phyloP scores from a whole-genome alignment of 1,140 invertebrate species.

The Eufriesea mexicana region DNA sequence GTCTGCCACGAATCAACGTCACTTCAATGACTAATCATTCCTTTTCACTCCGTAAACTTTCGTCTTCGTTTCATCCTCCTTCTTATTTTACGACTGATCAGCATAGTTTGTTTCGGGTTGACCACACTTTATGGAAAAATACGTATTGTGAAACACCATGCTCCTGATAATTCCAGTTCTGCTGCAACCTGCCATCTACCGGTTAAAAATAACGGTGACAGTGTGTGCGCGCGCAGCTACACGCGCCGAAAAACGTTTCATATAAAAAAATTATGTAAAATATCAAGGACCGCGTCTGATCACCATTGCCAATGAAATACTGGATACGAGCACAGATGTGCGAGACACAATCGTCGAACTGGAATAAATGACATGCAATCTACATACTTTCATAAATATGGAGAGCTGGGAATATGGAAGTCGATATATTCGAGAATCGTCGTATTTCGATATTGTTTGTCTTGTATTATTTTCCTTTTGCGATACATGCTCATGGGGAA shows the following conservation, averaged over 20 bases:
- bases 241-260: conserved; percentile 14
- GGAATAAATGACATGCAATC: conserved; percentile 21
- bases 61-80: neutral
- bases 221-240: neutral
- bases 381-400: conserved; percentile 12
- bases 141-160: conserved; percentile 11
- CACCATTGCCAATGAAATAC: conserved; percentile 2
- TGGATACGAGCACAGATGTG: neutral
- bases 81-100: neutral
- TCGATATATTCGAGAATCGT: neutral
- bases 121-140: neutral
- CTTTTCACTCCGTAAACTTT: neutral
- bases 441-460: neutral
- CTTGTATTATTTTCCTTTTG: neutral
- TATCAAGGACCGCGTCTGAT: conserved; percentile 2
- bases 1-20: conserved; percentile 11
- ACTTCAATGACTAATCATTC: neutral
- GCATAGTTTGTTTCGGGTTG: too few relatives aligned
- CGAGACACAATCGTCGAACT: neutral
- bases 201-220: conserved; percentile 46
- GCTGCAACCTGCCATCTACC: neutral
- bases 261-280: conserved; percentile 41
- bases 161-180: conserved; percentile 30
- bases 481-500: too few relatives aligned
- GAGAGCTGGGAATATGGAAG: conserved; percentile 10